Percentiles rank a stretch among this genome's conserved stretches.
These are phyloP conservation scores for Takifugu flavidus DNA, from an alignment of 2,113 vertebrate species.

Conservation along the genomic window DNA sequence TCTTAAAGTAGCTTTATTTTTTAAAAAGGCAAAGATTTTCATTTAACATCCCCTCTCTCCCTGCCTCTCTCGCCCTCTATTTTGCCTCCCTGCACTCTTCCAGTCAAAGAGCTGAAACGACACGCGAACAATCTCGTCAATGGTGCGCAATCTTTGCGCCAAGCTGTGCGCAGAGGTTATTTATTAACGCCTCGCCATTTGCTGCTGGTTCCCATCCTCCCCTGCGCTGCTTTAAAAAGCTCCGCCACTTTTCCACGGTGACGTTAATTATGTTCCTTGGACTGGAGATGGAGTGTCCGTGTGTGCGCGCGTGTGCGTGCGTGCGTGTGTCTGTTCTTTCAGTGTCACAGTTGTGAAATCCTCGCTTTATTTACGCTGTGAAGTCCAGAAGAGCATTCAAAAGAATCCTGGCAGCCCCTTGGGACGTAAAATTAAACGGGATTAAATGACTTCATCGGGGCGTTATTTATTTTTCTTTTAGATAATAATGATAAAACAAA, in stretches of 20 bases:
- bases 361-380: constrained; percentile 80
- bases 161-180: constrained; percentile 88
- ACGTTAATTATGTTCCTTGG: constrained; percentile 86
- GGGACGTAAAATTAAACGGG: constrained; percentile 99
- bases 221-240: constrained; percentile 81
- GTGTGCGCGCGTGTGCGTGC: constrained; percentile 41
- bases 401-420: constrained; percentile 91
- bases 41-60: not conserved
- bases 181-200: constrained; percentile 96
- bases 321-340: constrained; percentile 83
- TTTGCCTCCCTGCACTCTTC: constrained; percentile 74
- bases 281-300: constrained; percentile 70
- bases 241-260: constrained; percentile 81
- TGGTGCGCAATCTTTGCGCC: constrained; percentile 85
- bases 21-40: not conserved
- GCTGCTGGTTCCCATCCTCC: constrained; percentile 89
- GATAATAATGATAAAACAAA: constrained; percentile 18
- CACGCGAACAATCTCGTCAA: constrained; percentile 97
- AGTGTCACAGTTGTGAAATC: constrained; percentile 79
- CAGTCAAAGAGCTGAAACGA: constrained; percentile 89
- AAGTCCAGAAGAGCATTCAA: constrained; percentile 83
- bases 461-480: constrained; percentile 72
- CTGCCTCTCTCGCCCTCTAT: not conserved
- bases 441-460: constrained; percentile 97
- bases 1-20: no score